Percentiles rank a stretch among this genome's conserved stretches.
Conservation (phyloP, 2,888 invertebrate species). For the Halictus ligatus region DNA sequence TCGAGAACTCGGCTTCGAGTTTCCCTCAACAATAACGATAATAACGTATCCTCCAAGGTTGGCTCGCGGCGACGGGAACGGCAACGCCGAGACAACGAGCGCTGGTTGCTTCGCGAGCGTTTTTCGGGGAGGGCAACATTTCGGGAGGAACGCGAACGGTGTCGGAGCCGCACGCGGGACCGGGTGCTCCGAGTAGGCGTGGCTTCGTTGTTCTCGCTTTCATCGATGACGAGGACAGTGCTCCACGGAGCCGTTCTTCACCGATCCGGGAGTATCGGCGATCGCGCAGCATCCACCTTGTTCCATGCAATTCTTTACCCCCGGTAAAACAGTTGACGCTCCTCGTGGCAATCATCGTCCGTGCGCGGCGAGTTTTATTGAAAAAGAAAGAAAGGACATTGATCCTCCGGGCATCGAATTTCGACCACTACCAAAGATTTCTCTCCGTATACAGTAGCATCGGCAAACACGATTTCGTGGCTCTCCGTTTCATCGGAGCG, state of each 20-base stretch:
- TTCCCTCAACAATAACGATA: conserved; percentile 17
- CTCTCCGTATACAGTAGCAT: too few species aligned
- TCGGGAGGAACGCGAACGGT: background rate
- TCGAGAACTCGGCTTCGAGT: background rate
- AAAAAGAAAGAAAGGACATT: too few species aligned
- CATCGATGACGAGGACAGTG: background rate
- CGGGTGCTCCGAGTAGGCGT: background rate
- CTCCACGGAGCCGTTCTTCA: background rate
- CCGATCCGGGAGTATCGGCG: too few species aligned
- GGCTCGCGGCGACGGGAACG: background rate
- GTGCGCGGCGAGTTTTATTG: too few species aligned
- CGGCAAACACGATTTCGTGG: background rate
- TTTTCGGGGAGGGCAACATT: background rate
- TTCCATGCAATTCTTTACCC: too few species aligned
- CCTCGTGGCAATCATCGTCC: too few species aligned
- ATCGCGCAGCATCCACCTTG: background rate
- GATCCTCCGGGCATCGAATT: background rate
- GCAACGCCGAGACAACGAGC: background rate
- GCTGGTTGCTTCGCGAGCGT: background rate
- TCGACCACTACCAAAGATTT: too few species aligned
- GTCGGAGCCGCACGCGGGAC: background rate
- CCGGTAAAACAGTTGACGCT: background rate
- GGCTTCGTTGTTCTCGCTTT: background rate
- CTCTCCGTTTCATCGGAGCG: background rate
- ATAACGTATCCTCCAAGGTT: conserved; percentile 3